Conservation (phyloP, 37 sponge, comb jelly and placozoan genomes). For the Lycopodina hypogea region DNA sequence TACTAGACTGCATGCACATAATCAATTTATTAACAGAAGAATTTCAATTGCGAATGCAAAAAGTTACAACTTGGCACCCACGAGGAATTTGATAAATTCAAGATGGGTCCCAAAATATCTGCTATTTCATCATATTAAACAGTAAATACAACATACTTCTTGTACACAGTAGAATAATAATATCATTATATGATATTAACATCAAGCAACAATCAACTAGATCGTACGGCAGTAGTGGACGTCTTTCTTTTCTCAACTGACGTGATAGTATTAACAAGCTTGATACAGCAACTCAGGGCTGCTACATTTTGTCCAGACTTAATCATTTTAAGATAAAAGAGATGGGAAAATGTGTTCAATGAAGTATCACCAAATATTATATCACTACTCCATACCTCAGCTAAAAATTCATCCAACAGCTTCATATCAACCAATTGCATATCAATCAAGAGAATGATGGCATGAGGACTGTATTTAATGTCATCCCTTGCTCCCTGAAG, state of each 20-base stretch:
- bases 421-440: constrained; percentile 90
- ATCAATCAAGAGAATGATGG: constrained; percentile 90
- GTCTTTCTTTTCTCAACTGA: constrained; percentile 83
- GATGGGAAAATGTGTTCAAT: not conserved
- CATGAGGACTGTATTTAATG: constrained; percentile 91
- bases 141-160: no score
- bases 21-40: not conserved
- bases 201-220: not conserved
- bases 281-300: constrained; percentile 83
- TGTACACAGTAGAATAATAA: no score
- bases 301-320: constrained; percentile 75
- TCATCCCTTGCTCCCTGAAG: constrained; percentile 86
- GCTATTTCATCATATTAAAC: no score
- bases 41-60: no score
- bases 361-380: not conserved
- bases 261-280: constrained; percentile 73
- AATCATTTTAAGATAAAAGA: constrained; percentile 43
- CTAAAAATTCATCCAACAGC: constrained; percentile 82
- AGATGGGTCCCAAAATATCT: no score
- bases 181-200: not conserved
- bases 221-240: constrained; percentile 79
- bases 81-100: no score
- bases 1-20: not conserved
- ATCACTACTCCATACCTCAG: constrained; percentile 57
- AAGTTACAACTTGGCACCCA: no score